Base-by-base conservation (phyloP, 2,113 vertebrate species). In the Gyps fulvus region DNA sequence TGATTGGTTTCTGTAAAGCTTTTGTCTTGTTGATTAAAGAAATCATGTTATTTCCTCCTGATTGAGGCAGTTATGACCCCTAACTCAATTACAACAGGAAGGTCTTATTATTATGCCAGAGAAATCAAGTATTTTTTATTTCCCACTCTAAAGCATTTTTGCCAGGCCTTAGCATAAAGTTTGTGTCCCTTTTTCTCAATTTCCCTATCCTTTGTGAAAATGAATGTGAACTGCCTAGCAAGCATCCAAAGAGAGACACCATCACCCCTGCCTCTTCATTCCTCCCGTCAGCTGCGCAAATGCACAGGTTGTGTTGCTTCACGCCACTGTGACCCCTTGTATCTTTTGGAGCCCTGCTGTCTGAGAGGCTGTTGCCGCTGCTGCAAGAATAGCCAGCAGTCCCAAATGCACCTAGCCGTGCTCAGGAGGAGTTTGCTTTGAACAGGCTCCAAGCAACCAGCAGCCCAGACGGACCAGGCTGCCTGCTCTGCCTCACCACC, bases 181-280 rank as follows among this genome's bases (percentile, higher is more conserved):
- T 34, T 42, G 4, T 21, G 25, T 42, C 17, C 5, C 38, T 66
- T 82, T n/a, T 45, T 20, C 49, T 31, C 19, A 34, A 1, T 42
- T 45, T 22, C 54, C 32, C 13, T 17, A 29, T 29, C 29, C 22
- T 42, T 57, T 69, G 13, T 52, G 34, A 58, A 87, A 83, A 67
- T 1, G 3, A 69, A 45, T 3, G 8, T 12, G 10, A 85, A 20
- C 32, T 17, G 22, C 50, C 31, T 63, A 77, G 40, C 40, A 85
- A 76, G 23, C 0, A 0, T 34, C 36, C 4, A 0, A 34, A 81
- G 19, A 73, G 34, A n/a, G 45, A 23, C 17, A 31, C 17, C 19
- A 36, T 14, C 59, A 34, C 16, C 26, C 12, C 54, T 87, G 34
- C 55, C 31, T 45, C 36, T 61, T 42, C 59, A 11, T 50, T 86